phyloP scores from a whole-genome alignment of 2,888 invertebrate species.

The Cosmia trapezina region DNA sequence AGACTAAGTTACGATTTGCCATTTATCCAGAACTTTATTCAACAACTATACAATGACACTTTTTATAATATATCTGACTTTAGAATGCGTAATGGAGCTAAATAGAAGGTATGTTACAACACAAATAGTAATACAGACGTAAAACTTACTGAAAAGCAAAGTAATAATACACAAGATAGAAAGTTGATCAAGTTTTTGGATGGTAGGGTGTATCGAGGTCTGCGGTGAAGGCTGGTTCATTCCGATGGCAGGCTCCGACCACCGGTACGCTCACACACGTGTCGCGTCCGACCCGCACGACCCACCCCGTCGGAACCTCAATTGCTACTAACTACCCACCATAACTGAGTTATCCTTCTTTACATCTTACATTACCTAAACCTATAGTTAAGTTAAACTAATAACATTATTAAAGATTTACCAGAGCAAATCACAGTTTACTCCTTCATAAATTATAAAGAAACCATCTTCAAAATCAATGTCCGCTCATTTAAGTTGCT shows the following conservation, averaged over 20 bases:
- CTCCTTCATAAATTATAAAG: constrained; percentile 37
- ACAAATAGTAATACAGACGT: constrained; percentile 11
- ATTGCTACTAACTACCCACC: constrained; percentile 14
- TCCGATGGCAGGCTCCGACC: background rate
- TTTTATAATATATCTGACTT: constrained; percentile 15
- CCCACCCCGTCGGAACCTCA: background rate
- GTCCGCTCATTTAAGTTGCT: constrained; percentile 17
- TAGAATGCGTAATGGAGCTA: constrained; percentile 4
- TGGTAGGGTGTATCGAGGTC: background rate
- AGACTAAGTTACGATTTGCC: constrained; percentile 44
- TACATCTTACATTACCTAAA: constrained; percentile 52
- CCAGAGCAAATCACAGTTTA: constrained; percentile 17
- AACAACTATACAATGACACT: constrained; percentile 35
- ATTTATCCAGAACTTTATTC: constrained; percentile 40
- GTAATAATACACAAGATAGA: constrained; percentile 36
- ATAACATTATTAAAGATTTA: constrained; percentile 54
- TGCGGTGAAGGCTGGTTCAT: background rate
- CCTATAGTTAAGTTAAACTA: constrained; percentile 51
- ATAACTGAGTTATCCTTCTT: constrained; percentile 31
- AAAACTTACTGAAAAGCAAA: constrained; percentile 28
- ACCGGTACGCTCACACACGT: background rate
- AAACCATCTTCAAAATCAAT: constrained; percentile 34
- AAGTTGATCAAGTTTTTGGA: constrained; percentile 25
- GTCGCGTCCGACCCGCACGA: background rate
- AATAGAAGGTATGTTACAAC: constrained; percentile 42